Conservation (phyloP, 2,113 vertebrate species). For the Todiramphus chloris region DNA sequence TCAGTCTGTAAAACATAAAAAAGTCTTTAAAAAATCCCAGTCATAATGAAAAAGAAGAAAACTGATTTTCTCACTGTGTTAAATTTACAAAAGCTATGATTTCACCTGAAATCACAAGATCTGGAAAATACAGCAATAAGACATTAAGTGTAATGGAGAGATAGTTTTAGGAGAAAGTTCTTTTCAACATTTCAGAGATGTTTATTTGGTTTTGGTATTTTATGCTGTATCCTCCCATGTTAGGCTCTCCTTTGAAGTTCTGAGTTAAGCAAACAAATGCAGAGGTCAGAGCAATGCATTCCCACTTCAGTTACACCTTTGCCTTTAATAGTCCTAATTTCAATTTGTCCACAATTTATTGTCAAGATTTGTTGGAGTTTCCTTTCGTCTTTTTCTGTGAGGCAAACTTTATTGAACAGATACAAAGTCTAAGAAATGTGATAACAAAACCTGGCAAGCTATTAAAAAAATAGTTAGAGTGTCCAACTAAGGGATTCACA, state of each 20-base stretch:
- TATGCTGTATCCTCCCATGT: neutral
- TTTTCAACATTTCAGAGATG: neutral
- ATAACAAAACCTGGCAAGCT: neutral
- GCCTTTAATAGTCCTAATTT: neutral
- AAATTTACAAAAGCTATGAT: neutral
- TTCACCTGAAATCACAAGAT: neutral
- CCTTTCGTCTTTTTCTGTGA: neutral
- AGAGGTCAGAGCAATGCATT: neutral
- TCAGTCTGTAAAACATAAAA: neutral
- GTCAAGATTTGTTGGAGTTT: neutral
- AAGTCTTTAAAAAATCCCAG: neutral
- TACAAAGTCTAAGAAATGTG: neutral
- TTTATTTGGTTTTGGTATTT: neutral
- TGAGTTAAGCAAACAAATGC: neutral
- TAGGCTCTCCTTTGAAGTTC: neutral
- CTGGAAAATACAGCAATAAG: neutral
- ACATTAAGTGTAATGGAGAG: neutral
- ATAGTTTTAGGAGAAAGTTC: neutral
- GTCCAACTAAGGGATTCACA: neutral
- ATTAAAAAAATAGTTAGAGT: neutral
- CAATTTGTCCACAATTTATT: neutral
- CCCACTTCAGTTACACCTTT: conserved; percentile 8
- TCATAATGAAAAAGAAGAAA: neutral
- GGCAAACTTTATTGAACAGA: neutral
- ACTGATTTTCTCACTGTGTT: neutral